Conservation (phyloP, 2,113 vertebrate species). For the Cyprichromis sp. region DNA sequence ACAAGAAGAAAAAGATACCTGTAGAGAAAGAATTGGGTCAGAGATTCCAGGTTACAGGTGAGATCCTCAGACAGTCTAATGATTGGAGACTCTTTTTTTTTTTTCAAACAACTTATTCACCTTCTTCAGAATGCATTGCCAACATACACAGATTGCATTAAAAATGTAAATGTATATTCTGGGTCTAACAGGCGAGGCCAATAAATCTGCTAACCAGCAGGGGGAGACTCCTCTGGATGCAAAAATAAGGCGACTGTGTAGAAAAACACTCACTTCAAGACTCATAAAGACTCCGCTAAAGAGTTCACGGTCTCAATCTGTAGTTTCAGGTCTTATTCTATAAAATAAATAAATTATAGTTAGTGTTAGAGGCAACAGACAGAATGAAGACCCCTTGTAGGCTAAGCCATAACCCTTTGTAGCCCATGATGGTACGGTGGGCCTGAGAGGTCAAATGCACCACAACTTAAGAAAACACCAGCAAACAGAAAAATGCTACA, state of each 20-base stretch:
- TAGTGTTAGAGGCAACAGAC: background rate
- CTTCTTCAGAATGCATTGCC: background rate
- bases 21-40: slow-evolving; percentile 36
- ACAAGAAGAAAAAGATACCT: slow-evolving; percentile 69
- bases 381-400: background rate
- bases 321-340: background rate
- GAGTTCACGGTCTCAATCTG: background rate
- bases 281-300: background rate
- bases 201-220: background rate
- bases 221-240: background rate
- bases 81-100: background rate
- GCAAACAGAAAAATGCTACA: background rate
- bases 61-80: background rate
- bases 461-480: background rate
- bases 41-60: slow-evolving; percentile 44
- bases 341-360: background rate
- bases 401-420: background rate
- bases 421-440: background rate
- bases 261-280: background rate
- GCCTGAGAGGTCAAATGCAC: background rate
- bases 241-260: background rate
- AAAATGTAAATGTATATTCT: background rate
- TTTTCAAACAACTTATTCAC: background rate
- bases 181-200: background rate
- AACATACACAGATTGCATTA: background rate